A percentile compares a stretch with the other conserved stretches of the same genome.
These are phyloP conservation scores for Ptyas mucosa DNA, from an alignment of 2,113 vertebrate genomes.

Conservation along the genomic window DNA sequence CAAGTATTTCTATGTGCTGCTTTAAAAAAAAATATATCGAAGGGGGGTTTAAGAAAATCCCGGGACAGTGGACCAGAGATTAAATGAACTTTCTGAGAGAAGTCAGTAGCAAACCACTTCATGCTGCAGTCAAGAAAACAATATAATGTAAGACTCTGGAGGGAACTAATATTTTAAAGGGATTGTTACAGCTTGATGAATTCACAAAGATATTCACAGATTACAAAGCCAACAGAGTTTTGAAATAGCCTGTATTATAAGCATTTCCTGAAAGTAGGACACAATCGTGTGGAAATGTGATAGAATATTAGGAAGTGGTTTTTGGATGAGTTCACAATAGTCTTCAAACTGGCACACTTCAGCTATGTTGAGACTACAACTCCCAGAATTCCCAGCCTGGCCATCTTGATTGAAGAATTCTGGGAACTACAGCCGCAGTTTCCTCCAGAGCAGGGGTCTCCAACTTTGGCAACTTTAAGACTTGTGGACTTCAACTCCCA, in stretches of 20 bases:
- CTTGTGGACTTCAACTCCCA: too few species aligned
- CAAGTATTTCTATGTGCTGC: not conserved
- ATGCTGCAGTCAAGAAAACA: not conserved
- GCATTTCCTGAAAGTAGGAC: not conserved
- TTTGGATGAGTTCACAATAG: not conserved
- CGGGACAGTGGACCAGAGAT: fast-evolving
- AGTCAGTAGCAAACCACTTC: not conserved
- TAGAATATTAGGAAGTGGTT: not conserved
- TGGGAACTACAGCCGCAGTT: not conserved
- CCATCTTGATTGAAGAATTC: not conserved
- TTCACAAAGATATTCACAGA: not conserved
- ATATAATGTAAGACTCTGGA: not conserved
- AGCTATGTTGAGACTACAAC: not conserved
- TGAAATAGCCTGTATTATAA: not conserved
- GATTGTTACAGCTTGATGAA: not conserved
- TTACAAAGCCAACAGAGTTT: not conserved
- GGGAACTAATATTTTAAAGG: not conserved
- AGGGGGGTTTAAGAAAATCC: not conserved
- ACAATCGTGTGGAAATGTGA: not conserved
- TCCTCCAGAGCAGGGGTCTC: too few species aligned
- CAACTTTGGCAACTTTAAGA: too few species aligned
- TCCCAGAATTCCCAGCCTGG: not conserved
- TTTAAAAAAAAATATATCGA: not conserved
- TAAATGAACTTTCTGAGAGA: not conserved
- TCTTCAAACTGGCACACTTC: not conserved